Percentiles rank a stretch among this genome's conserved stretches.
phyloP scores from a whole-genome alignment of 1,140 invertebrate genomes.

The Tetranychus urticae region DNA sequence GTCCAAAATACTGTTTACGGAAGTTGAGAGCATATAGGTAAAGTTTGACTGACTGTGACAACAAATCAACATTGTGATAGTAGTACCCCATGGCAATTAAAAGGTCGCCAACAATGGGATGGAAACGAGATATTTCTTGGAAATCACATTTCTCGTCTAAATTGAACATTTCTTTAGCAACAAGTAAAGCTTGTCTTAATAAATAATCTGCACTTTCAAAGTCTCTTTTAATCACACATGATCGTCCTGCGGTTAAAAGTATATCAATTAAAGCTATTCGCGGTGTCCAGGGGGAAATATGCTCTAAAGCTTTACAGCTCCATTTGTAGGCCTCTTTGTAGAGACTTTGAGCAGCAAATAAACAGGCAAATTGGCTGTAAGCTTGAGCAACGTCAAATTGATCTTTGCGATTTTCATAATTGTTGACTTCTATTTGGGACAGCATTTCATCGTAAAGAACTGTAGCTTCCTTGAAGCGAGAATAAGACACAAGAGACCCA shows the following conservation, averaged over 20 bases:
- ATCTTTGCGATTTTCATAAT: not conserved
- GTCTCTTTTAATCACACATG: constrained; percentile 59
- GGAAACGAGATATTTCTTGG: constrained; percentile 15
- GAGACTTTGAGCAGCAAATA: constrained; percentile 53
- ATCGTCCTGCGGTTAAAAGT: constrained; percentile 51
- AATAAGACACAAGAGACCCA: not conserved
- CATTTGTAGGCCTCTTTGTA: constrained; percentile 44
- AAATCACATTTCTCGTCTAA: not conserved
- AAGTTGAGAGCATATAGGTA: constrained; percentile 56
- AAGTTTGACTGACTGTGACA: constrained; percentile 48
- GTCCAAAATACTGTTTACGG: constrained; percentile 48
- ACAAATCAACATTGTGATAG: constrained; percentile 62
- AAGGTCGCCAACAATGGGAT: constrained; percentile 55
- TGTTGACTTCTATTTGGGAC: not conserved
- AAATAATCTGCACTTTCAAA: constrained; percentile 51
- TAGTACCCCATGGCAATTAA: constrained; percentile 71
- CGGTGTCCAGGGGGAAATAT: constrained; percentile 22
- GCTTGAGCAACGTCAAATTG: constrained; percentile 35
- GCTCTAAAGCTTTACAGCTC: constrained; percentile 40
- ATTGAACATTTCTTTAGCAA: constrained; percentile 26
- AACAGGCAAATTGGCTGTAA: constrained; percentile 48
- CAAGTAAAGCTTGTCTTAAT: constrained; percentile 49
- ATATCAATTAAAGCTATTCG: constrained; percentile 38
- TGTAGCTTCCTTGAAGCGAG: not conserved
- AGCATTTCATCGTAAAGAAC: not conserved